Percentiles rank a stretch among this genome's conserved stretches.
phyloP scores from a whole-genome alignment of 2,888 invertebrate genomes.

The Phania funesta region DNA sequence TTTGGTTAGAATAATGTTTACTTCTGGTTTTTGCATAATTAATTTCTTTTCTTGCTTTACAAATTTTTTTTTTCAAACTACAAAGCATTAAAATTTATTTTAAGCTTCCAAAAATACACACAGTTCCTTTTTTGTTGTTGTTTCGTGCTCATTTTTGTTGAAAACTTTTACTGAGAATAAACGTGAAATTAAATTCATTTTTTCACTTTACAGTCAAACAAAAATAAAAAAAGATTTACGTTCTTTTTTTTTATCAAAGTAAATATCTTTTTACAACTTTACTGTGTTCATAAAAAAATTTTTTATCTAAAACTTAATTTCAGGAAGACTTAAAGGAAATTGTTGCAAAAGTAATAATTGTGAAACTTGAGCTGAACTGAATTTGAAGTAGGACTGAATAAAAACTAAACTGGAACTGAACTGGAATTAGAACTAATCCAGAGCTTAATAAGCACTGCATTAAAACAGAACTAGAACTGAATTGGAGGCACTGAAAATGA shows the following conservation, averaged over 20 bases:
- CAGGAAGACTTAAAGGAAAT: not conserved
- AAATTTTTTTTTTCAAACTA: not conserved
- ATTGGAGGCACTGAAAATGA: too few species aligned
- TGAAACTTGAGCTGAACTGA: too few species aligned
- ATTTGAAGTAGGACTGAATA: too few species aligned
- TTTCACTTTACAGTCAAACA: not conserved
- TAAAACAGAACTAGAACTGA: too few species aligned
- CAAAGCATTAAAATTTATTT: not conserved
- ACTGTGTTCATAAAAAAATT: too few species aligned
- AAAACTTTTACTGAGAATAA: not conserved
- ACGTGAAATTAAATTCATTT: not conserved
- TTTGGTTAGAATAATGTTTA: slow-evolving; percentile 19
- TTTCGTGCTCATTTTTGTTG: not conserved
- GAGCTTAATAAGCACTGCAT: too few species aligned
- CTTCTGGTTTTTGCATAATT: slow-evolving; percentile 21
- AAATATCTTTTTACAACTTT: not conserved
- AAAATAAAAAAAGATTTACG: not conserved
- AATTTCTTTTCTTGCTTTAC: not conserved
- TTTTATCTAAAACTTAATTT: too few species aligned
- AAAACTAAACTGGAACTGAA: too few species aligned
- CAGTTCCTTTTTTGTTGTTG: not conserved
- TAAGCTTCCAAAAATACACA: not conserved
- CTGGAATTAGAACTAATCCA: too few species aligned
- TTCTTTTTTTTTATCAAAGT: not conserved
- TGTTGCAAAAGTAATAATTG: not conserved